Evolutionary conservation across 2,888 invertebrate species (phyloP).

Genomic region (Polyploca ridens): DNA sequence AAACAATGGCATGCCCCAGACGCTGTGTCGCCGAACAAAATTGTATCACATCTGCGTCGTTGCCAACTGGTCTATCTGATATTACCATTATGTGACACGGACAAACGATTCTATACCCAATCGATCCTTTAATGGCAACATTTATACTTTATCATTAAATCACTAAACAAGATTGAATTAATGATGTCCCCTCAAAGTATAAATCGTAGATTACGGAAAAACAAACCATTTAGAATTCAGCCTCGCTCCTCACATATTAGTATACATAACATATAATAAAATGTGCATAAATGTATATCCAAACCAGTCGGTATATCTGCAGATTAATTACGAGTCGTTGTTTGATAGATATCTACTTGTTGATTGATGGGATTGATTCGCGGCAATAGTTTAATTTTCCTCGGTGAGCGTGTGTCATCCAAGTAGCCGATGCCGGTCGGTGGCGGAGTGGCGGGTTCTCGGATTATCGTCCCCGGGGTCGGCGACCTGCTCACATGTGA

Average conservation of each 20-base stretch:
- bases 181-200: neutral
- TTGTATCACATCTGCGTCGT: constrained; percentile 57
- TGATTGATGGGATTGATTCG: constrained; percentile 15
- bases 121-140: neutral
- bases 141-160: neutral
- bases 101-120: neutral
- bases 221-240: constrained; percentile 1
- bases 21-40: constrained; percentile 71
- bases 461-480: constrained; percentile 72
- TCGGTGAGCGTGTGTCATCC: constrained; percentile 28
- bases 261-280: neutral
- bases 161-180: neutral
- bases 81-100: constrained; percentile 29
- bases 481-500: constrained; percentile 75
- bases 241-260: neutral
- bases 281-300: neutral
- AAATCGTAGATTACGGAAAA: neutral
- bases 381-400: constrained; percentile 35
- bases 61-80: constrained; percentile 58
- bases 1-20: constrained; percentile 70
- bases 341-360: constrained; percentile 13
- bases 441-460: constrained; percentile 52
- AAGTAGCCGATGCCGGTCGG: constrained; percentile 36
- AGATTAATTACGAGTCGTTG: neutral
- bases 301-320: neutral